Base-by-base conservation (phyloP, 2,888 invertebrate species). In the Drosophila longiperda region DNA sequence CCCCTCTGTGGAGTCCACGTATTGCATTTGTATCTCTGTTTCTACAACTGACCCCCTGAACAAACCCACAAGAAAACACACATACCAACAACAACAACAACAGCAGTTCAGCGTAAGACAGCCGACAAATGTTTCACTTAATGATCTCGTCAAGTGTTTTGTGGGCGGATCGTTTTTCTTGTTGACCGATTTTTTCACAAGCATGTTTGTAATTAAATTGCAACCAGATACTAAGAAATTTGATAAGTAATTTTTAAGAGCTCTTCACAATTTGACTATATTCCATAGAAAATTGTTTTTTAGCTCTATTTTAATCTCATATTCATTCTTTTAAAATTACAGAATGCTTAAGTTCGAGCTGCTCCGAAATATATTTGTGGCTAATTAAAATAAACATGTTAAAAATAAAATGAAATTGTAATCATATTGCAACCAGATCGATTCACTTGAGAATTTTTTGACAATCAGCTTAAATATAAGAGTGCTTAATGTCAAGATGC, bases 81-180 rank as follows among this genome's bases (percentile, higher is more conserved):
- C 29, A 34, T 29, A 48, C 53, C 54, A 54, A 38, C 53, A 54
- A 54, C 8, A 54, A 40, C 45, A 49, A 49, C 23, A 42, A 17
- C 62, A 42, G 29, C 40, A 33, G 48, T 34, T 23, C 75, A 23
- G 60, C 52, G 38, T 9, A 23, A 29, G 40, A 53, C 75, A 63
- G 33, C 67, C 87, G 75, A 79, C 85, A 77, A 88, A 88, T 65
- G 68, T 80, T 67, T 67, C 57, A 59, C 57, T 62, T 73, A 76
- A 83, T 66, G 83, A 72, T 87, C 60, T 66, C 29, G 63, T 70
- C 72, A 73, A 82, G 72, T 67, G 66, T 15, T 57, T 53, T 15
- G 73, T 78, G 75, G 87, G 82, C 84, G 82, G 15, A 20, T 20
- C 70, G 58, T 55, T 9, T 12, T 20, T 20, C 26, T 0, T 40